These are phyloP conservation scores for Crotalus horridus DNA, from an alignment of 2,113 vertebrate species.

Conservation along the genomic window DNA sequence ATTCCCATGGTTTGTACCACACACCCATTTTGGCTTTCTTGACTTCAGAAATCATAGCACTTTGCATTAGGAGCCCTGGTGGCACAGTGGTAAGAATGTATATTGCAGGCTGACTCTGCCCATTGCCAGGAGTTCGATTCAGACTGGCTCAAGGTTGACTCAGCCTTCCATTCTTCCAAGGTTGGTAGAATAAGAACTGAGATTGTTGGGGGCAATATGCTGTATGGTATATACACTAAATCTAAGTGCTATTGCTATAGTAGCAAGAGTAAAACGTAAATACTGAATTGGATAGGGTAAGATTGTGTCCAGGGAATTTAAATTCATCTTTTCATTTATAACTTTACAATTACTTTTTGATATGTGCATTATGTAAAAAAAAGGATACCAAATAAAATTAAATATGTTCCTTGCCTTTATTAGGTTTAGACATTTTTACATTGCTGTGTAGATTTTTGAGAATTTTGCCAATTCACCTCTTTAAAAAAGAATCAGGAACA, in stretches of 20 bases:
- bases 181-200: neutral
- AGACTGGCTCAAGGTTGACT: neutral
- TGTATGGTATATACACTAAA: neutral
- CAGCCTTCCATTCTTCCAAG: neutral
- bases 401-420: neutral
- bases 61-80: neutral
- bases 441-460: neutral
- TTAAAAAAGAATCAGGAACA: neutral
- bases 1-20: neutral
- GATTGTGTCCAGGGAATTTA: neutral
- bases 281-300: neutral
- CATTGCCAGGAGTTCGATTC: neutral
- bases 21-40: neutral
- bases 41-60: neutral
- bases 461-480: neutral
- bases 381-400: neutral
- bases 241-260: neutral
- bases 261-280: neutral
- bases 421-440: neutral
- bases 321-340: neutral
- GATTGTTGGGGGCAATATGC: neutral
- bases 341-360: neutral
- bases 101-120: neutral
- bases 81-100: neutral
- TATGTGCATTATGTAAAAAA: neutral